Evolutionary conservation across 2,888 invertebrate species (phyloP), one percentile per base, ranked within the genome.

Genomic region (Baronia brevicornis): DNA sequence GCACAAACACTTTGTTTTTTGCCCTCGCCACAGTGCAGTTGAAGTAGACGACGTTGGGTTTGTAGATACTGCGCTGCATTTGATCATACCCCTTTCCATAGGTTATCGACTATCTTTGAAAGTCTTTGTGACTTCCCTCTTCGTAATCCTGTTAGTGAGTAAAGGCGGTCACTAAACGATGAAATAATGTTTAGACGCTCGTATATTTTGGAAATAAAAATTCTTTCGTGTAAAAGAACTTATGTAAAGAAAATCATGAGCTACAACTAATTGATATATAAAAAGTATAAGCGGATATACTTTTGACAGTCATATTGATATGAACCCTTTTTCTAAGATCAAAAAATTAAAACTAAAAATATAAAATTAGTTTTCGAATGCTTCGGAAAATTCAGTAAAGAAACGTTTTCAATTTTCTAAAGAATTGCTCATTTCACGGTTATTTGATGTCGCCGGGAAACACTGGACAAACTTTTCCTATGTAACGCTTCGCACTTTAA

Each of bases 391-490:
- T 46, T 46, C 34, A 36, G 48, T 48, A 38, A 43, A 36, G 28
- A 53, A 53, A 43, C 51, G 53, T 56, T 66, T 61, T 64, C 54
- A 60, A 61, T 63, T 67, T 65, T 47, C 44, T 41, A 49, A 52
- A 54, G 51, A 53, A 43, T 43, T 47, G 46, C 55, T 66, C 52
- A 64, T 70, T 70, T 71, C 56, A 60, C 58, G 64, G 55, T 46
- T 56, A 58, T 65, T 68, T 59, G 46, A 48, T 25, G 42, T 47
- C 40, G 45, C 35, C 33, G 43, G 35, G 43, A 47, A 43, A 54
- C 49, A 45, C 43, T 44, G 38, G 19, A 17, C 39, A 43, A 35
- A 38, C 36, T 26, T 35, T 30, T 6, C 9, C 15, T 17, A 17
- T 12, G 13, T n/a, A 21, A 4, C 20, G 7, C 20, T 19, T 23